Conservation (phyloP, 2,113 vertebrate species). For the Haemorhous mexicanus region DNA sequence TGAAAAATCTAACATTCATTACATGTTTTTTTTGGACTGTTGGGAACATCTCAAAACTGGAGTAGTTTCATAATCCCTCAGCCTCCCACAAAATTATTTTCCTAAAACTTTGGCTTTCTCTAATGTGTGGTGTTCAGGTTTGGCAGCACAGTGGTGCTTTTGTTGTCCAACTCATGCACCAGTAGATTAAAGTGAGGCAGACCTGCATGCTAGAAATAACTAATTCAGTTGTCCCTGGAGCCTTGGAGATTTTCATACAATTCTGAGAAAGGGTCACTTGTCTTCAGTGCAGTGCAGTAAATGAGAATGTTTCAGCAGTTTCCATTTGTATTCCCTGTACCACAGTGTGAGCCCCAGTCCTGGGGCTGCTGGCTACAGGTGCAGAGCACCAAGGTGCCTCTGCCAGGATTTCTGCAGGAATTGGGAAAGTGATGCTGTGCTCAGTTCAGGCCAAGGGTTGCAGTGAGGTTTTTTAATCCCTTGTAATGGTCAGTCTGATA, state of each 20-base stretch:
- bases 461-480: not conserved
- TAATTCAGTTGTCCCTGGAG: not conserved
- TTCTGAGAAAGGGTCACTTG: not conserved
- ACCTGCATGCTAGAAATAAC: not conserved
- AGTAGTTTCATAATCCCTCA: slow-evolving; percentile 25
- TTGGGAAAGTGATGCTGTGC: not conserved
- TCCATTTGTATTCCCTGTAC: not conserved
- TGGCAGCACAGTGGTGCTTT: not conserved
- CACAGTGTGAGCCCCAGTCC: not conserved
- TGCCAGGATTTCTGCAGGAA: not conserved
- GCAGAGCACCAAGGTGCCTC: not conserved
- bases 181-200: not conserved
- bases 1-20: not conserved
- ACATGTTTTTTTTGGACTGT: not conserved
- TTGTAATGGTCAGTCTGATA: not conserved
- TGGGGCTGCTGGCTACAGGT: not conserved
- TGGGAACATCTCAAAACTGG: slow-evolving; percentile 7
- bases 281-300: not conserved
- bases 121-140: not conserved
- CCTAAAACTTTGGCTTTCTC: not conserved
- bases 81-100: slow-evolving; percentile 23
- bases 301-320: not conserved
- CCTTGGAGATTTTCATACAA: not conserved
- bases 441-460: not conserved
- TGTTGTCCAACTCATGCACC: not conserved